A percentile compares a stretch with the other conserved stretches of the same genome.
These are phyloP conservation scores for Gallinago stenura DNA, from an alignment of 2,797 vertebrate genomes.

Conservation along the genomic window DNA sequence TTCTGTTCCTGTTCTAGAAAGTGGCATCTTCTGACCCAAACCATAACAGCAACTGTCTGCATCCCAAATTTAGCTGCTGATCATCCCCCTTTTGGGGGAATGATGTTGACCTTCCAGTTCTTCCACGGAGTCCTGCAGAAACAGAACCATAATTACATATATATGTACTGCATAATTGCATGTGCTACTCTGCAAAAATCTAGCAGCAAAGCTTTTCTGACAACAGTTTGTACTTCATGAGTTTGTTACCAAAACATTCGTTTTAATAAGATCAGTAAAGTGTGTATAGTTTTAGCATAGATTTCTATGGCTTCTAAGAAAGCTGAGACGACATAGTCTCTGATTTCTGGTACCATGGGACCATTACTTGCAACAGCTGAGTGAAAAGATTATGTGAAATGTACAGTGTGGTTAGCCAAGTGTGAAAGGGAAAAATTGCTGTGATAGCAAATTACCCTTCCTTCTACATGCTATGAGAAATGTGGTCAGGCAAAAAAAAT, in stretches of 20 bases:
- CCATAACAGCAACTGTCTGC: not conserved
- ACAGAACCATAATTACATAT: not conserved
- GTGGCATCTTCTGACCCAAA: not conserved
- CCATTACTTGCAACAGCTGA: conserved; percentile 2
- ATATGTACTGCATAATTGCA: not conserved
- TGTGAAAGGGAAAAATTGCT: conserved; percentile 31
- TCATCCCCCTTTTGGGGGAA: not conserved
- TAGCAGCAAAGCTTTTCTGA: not conserved
- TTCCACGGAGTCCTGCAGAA: not conserved
- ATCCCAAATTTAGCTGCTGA: not conserved
- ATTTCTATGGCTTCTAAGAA: not conserved
- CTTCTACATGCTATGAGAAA: conserved; percentile 19
- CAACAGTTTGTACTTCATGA: not conserved
- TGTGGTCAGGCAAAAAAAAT: conserved; percentile 2
- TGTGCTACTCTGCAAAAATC: not conserved
- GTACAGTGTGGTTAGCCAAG: not conserved
- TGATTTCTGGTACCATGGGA: not conserved
- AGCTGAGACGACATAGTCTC: not conserved
- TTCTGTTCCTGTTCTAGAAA: not conserved
- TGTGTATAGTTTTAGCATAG: not conserved
- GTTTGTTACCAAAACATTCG: not conserved
- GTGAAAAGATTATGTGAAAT: conserved; percentile 16
- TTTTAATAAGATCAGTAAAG: not conserved
- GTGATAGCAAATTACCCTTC: not conserved
- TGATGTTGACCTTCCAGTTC: not conserved